A percentile compares a stretch with the other conserved stretches of the same genome.
Conservation (phyloP, 2,113 vertebrate species). For the Ciconia stormi region DNA sequence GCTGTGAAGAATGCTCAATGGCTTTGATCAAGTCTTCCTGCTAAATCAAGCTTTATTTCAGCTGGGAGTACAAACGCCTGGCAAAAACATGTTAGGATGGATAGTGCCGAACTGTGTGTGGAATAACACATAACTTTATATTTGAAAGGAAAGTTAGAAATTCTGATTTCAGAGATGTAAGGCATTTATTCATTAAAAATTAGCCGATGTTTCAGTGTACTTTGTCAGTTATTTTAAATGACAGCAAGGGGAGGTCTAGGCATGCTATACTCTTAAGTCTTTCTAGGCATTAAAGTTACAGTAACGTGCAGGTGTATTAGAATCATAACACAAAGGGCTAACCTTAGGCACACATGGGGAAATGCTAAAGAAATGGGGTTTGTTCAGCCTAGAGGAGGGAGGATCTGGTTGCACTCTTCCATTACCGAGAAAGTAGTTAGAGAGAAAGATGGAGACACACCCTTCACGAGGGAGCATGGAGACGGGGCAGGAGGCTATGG, state of each 20-base stretch:
- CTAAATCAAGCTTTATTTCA: background rate
- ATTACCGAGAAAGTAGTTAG: background rate
- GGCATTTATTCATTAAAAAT: background rate
- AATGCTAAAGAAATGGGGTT: background rate
- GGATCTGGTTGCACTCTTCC: background rate
- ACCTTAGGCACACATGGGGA: background rate
- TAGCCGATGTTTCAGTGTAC: background rate
- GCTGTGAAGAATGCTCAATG: background rate
- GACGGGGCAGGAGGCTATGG: fast-evolving
- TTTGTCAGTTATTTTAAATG: background rate
- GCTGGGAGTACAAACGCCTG: background rate
- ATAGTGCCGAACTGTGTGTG: background rate
- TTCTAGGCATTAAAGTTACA: background rate
- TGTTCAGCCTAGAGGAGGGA: background rate
- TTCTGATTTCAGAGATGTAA: background rate
- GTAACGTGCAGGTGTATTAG: fast-evolving
- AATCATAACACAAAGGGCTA: background rate
- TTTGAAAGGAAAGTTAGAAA: background rate
- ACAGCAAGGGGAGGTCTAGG: background rate
- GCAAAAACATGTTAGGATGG: fast-evolving
- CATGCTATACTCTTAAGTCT: background rate
- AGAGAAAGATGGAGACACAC: background rate
- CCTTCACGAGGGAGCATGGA: fast-evolving
- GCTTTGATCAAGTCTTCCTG: background rate
- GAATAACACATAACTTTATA: background rate